Base-by-base conservation (phyloP, 1,140 invertebrate genomes). In the Palaemon carinicauda region DNA sequence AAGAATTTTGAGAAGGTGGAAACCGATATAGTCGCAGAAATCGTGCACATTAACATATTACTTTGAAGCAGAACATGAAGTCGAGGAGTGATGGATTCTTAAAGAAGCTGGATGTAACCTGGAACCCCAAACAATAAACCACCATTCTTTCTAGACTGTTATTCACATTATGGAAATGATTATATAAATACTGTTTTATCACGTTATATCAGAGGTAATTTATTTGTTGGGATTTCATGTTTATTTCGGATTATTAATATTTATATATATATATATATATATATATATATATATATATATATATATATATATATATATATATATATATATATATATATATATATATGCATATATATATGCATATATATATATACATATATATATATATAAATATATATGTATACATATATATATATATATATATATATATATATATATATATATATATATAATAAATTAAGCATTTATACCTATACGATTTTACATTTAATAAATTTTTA, bases 211-310 rank as follows among this genome's bases (percentile, higher is more conserved):
- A n/a, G n/a, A n/a, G n/a, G n/a, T n/a, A n/a, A n/a, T n/a, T n/a
- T n/a, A n/a, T n/a, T n/a, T n/a, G n/a, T n/a, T n/a, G n/a, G n/a
- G n/a, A n/a, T n/a, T n/a, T n/a, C n/a, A 71, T 71, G 27, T 71
- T 19, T 71, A 71, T 71, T 10, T 71, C 27, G 65, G 65, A 71
- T 71, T 71, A 71, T 10, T 71, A 21, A 24, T 71, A 21, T 10
- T 24, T 71, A 71, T 71, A 71, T 71, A 71, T 71, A 71, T 71
- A 71, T 71, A 71, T 71, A 71, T 71, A 71, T 71, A 71, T 71
- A 71, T 71, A 71, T 71, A 71, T 71, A 71, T 71, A 71, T 71
- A 71, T 71, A 71, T 71, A 71, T 71, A 71, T 71, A 71, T 71
- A 71, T 71, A 71, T 71, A 71, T 71, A 71, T 71, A 71, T 71